These are phyloP conservation scores for Zaprionus camerounensis DNA, from an alignment of 1,140 invertebrate species.

Conservation along the genomic window DNA sequence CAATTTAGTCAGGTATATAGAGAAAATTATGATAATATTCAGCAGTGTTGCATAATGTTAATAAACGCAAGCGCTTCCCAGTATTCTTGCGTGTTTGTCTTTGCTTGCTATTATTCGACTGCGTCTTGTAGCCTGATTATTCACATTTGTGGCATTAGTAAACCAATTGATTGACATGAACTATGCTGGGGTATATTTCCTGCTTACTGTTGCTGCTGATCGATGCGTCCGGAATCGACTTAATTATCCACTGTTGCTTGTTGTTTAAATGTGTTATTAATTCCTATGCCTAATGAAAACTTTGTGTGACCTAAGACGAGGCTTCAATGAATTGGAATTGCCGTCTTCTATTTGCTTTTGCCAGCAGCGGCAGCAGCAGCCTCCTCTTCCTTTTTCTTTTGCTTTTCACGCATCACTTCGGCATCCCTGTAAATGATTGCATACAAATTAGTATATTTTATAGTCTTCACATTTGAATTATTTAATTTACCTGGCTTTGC, in stretches of 20 bases:
- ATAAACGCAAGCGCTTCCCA: conserved; percentile 30
- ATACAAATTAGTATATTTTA: conserved; percentile 35
- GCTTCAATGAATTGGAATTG: conserved; percentile 21
- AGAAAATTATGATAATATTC: conserved; percentile 56
- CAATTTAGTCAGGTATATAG: conserved; percentile 77
- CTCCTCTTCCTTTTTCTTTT: conserved; percentile 87
- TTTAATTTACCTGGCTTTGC: conserved; percentile 89
- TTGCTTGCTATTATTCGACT: conserved; percentile 13
- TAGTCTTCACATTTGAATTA: no score
- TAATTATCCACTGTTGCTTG: background rate
- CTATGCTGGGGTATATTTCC: conserved; percentile 18
- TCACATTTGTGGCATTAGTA: conserved; percentile 24
- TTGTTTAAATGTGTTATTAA: conserved; percentile 3
- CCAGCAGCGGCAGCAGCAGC: conserved; percentile 64
- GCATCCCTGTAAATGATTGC: conserved; percentile 89
- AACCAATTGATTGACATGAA: conserved; percentile 33
- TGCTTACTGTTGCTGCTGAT: conserved; percentile 14
- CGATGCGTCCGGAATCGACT: conserved; percentile 13
- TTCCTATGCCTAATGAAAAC: conserved; percentile 38
- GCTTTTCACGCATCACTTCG: conserved; percentile 92
- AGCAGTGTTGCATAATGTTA: conserved; percentile 46
- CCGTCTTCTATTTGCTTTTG: conserved; percentile 59
- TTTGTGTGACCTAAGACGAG: conserved; percentile 25
- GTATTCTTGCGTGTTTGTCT: background rate
- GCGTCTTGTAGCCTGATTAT: conserved; percentile 8